Percentiles rank a stretch among this genome's conserved stretches.
These are phyloP conservation scores for Campoplex capitator DNA, from an alignment of 2,888 invertebrate genomes.

Conservation along the genomic window DNA sequence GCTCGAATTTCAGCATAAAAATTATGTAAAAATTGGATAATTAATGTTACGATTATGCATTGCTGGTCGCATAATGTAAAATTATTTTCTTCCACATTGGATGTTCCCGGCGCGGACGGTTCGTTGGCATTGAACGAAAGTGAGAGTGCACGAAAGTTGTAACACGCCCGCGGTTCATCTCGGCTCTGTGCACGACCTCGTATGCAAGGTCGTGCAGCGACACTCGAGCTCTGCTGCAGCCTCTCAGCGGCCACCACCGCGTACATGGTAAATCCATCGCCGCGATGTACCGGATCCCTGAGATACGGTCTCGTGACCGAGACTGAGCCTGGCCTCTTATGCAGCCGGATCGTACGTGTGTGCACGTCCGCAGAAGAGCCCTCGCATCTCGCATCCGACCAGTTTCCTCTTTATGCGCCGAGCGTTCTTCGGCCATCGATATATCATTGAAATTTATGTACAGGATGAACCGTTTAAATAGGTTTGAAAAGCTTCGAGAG, in stretches of 20 bases:
- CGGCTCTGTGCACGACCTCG: conserved; percentile 42
- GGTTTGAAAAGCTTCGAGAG: background rate
- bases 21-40: background rate
- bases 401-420: background rate
- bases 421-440: conserved; percentile 11
- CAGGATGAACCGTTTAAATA: background rate
- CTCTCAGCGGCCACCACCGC: background rate
- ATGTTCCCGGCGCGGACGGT: background rate
- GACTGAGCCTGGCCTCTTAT: conserved; percentile 24
- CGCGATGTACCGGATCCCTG: conserved; percentile 7
- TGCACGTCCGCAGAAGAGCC: conserved; percentile 6
- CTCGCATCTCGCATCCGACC: conserved; percentile 10
- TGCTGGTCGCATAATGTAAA: conserved; percentile 2
- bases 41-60: background rate
- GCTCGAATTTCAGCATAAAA: background rate
- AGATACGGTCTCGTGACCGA: background rate
- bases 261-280: conserved; percentile 6
- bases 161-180: conserved; percentile 49
- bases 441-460: background rate
- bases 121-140: conserved; percentile 58
- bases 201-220: conserved; percentile 40
- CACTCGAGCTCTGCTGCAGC: background rate
- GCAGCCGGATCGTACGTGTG: conserved; percentile 2
- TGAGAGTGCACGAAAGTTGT: conserved; percentile 48
- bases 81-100: conserved; percentile 4